Conservation (phyloP, 2,888 invertebrate species). For the Caradrina kadenii region DNA sequence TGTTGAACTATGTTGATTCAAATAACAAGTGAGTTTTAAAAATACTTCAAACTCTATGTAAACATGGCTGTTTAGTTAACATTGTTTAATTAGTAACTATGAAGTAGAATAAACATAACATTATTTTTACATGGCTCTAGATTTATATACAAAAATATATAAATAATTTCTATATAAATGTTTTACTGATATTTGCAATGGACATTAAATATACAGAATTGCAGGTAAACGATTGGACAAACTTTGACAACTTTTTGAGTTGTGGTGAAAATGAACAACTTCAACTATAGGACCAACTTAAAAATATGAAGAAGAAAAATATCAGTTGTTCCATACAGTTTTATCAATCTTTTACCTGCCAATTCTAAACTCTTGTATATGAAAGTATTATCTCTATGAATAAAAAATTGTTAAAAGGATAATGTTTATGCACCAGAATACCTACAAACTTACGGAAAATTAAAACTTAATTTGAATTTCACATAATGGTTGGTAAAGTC, state of each 20-base stretch:
- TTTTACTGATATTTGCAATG: conserved; percentile 38
- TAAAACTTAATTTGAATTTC: conserved; percentile 27
- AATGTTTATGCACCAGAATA: conserved; percentile 51
- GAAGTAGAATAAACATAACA: conserved; percentile 51
- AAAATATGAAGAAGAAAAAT: neutral
- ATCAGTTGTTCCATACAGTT: neutral
- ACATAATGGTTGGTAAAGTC: conserved; percentile 20
- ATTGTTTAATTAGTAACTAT: conserved; percentile 50
- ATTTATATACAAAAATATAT: conserved; percentile 61
- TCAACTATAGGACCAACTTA: neutral
- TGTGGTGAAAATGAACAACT: neutral
- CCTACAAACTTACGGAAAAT: conserved; percentile 23
- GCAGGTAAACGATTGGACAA: neutral
- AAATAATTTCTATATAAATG: conserved; percentile 51
- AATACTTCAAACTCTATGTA: conserved; percentile 45
- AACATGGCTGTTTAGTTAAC: conserved; percentile 44
- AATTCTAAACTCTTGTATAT: conserved; percentile 32
- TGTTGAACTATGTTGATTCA: conserved; percentile 31
- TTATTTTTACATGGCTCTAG: conserved; percentile 54
- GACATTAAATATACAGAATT: conserved; percentile 36
- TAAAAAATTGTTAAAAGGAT: conserved; percentile 18
- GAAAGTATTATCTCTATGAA: conserved; percentile 47
- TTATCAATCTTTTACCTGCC: neutral
- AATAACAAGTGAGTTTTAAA: conserved; percentile 45
- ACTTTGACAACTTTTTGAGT: neutral